Evolutionary conservation across 1,140 invertebrate genomes (phyloP), one percentile per base, ranked within the genome.

Genomic region (fruit fly (Drosophila melanogaster)): DNA sequence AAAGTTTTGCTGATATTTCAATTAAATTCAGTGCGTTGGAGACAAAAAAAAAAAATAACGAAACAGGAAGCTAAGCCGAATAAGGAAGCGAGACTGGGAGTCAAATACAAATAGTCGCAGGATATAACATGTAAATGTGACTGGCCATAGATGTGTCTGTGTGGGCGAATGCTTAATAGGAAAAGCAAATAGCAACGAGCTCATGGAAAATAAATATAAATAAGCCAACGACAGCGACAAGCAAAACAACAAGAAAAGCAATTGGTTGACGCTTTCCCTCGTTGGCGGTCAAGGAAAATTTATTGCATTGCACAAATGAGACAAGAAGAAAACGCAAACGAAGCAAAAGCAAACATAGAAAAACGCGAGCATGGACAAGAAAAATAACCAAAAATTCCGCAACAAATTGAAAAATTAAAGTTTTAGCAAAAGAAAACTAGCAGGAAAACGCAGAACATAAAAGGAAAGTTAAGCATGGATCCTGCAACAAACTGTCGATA

Each of bases 321-420:
- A 69, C 79, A 89, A 70, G 62, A 69, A 50, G 64, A 86, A 79
- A 54, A 51, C 56, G 47, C 47, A 47, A 54, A 54, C 59, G 51
- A 56, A 55, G 43, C 43, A 79, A 60, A 79, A 41, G 70, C 46
- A 81, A 83, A 84, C 74, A 76, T 69, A 81, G 43, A 81, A 56
- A 4, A 54, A 33, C 66, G 51, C 38, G 41, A 44, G 44, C 40
- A 65, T 41, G 24, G 46, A 71, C 40, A 72, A 70, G 70, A 81
- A 83, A 83, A 76, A 87, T 83, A 89, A 70, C 84, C 79, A 14
- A 83, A 86, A 89, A 79, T 89, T 77, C 59, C 57, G 64, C 58
- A 83, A 72, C 84, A 87, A 87, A 87, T 87, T 87, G 83, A 87
- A 89, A 86, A 87, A 87, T 83, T 87, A 79, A 87, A 87, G 84